Percentiles rank a stretch among this genome's conserved stretches.
Evolutionary conservation across 1,140 invertebrate species (phyloP).

Genomic region (Saxidomus purpurata): DNA sequence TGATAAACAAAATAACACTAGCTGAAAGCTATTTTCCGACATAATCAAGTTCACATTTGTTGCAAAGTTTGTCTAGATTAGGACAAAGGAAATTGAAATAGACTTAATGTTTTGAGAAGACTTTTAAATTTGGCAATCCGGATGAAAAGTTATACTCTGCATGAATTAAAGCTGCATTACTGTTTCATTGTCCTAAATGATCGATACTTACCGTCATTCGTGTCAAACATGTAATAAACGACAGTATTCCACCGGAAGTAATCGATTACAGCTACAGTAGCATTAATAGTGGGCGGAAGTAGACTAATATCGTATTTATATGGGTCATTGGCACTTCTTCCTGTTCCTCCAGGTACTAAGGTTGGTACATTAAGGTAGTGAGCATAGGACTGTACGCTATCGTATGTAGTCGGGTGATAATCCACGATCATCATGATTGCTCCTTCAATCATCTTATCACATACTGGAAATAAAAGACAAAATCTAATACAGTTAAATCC

Average conservation of each 20-base stretch:
- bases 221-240: slow-evolving; percentile 63
- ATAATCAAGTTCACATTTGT: too few species aligned
- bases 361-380: slow-evolving; percentile 58
- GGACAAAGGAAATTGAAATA: too few species aligned
- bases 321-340: slow-evolving; percentile 42
- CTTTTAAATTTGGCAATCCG: too few species aligned
- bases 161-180: too few species aligned
- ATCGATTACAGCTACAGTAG: slow-evolving; percentile 43
- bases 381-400: slow-evolving; percentile 64
- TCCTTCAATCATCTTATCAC: slow-evolving; percentile 34
- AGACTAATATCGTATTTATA: slow-evolving; percentile 64
- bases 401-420: slow-evolving; percentile 52
- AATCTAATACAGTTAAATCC: too few species aligned
- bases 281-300: slow-evolving; percentile 61
- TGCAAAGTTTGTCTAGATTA: too few species aligned
- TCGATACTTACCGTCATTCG: slow-evolving; percentile 65
- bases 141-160: too few species aligned
- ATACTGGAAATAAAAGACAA: slow-evolving; percentile 51
- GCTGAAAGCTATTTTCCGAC: too few species aligned
- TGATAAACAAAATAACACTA: too few species aligned
- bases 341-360: slow-evolving; percentile 51
- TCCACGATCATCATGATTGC: slow-evolving; percentile 57
- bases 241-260: slow-evolving; percentile 53
- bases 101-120: too few species aligned
- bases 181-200: too few species aligned